Evolutionary conservation across 2,113 vertebrate species (phyloP).

Genomic region (Rhadina sibilatrix): DNA sequence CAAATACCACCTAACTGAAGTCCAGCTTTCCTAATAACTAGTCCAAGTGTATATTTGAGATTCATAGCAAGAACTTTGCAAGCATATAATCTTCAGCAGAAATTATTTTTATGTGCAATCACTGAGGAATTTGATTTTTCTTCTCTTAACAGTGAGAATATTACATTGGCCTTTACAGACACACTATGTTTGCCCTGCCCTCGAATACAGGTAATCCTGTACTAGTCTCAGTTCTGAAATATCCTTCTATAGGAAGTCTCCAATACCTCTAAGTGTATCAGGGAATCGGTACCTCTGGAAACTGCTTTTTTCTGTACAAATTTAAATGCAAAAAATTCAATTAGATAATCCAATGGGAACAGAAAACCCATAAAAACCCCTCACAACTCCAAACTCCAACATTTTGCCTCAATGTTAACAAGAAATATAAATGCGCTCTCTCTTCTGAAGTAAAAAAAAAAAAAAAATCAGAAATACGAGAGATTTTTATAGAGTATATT

Average conservation of each 20-base stretch:
- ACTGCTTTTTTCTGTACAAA: neutral
- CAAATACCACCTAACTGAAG: neutral
- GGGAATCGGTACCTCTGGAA: neutral
- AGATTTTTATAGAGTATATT: neutral
- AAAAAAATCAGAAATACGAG: slow-evolving; percentile 15
- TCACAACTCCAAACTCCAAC: neutral
- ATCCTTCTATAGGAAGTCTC: neutral
- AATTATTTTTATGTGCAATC: neutral
- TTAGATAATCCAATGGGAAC: slow-evolving; percentile 9
- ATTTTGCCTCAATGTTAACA: neutral
- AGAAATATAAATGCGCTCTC: neutral
- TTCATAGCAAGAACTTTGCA: neutral
- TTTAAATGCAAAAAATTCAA: neutral
- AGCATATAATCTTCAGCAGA: neutral
- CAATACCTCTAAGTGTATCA: neutral
- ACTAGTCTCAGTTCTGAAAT: neutral
- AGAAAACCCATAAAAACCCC: slow-evolving; percentile 27
- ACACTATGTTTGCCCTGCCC: neutral
- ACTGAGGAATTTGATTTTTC: neutral
- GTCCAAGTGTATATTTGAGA: neutral
- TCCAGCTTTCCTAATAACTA: neutral
- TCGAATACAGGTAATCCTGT: neutral
- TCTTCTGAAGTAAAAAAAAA: neutral
- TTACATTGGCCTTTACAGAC: neutral
- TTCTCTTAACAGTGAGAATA: neutral